These are phyloP conservation scores for Seriola rivoliana DNA, from an alignment of 2,113 vertebrate species.

Conservation along the genomic window DNA sequence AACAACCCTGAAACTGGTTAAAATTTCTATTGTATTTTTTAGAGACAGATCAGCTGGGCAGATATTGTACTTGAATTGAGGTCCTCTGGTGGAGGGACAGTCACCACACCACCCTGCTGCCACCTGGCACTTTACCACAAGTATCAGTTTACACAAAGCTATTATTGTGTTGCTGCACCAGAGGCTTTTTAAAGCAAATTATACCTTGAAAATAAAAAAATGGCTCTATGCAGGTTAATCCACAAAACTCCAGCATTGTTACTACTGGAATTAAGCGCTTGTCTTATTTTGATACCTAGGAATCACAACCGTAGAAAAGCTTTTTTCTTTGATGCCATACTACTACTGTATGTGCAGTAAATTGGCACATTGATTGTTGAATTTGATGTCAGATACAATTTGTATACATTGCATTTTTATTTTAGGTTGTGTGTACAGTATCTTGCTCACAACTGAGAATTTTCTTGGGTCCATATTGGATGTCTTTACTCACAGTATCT, in stretches of 20 bases:
- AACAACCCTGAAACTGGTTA: background rate
- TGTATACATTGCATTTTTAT: slow-evolving; percentile 30
- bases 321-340: slow-evolving; percentile 11
- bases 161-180: slow-evolving; percentile 19
- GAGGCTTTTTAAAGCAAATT: slow-evolving; percentile 19
- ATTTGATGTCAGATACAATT: slow-evolving; percentile 28
- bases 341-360: slow-evolving; percentile 36
- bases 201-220: slow-evolving; percentile 27
- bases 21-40: background rate
- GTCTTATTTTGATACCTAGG: slow-evolving; percentile 8
- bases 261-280: background rate
- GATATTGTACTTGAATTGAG: background rate
- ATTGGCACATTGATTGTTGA: slow-evolving; percentile 19
- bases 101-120: background rate
- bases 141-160: slow-evolving; percentile 34
- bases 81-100: background rate
- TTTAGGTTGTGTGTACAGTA: slow-evolving; percentile 50
- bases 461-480: slow-evolving; percentile 80
- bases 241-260: slow-evolving; percentile 16
- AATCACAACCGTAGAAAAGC: background rate
- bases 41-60: background rate
- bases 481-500: slow-evolving; percentile 44
- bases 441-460: slow-evolving; percentile 59
- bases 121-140: slow-evolving; percentile 1
- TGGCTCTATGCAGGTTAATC: slow-evolving; percentile 53